Base-by-base conservation (phyloP, 2,888 invertebrate species). In the Perdita meconis region DNA sequence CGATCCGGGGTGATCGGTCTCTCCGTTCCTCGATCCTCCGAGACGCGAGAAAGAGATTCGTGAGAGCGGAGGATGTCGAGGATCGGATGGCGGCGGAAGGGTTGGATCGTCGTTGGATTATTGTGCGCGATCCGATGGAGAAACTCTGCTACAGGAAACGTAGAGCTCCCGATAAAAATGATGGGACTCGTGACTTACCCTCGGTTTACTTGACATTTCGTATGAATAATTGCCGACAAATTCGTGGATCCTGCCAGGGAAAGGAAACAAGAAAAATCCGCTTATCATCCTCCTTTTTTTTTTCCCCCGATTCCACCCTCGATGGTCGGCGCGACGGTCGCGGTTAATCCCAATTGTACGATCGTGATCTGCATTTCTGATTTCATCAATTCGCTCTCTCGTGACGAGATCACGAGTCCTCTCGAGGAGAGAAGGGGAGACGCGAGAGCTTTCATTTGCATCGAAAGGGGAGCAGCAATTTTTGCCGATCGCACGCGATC, bases 321-420 rank as follows among this genome's bases (percentile, higher is more conserved):
- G 24, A 2, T n/a, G 56, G 6, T 30, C 3, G 2, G 19, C 40
- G 19, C 67, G 56, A n/a, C 55, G 40, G 50, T 4, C 40, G 60
- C 76, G 70, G 69, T 85, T 82, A 85, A 84, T 86, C 81, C 78
- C 85, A 84, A 86, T 88, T 86, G 86, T 87, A 67, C 72, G 64
- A 78, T 82, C 81, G 65, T 84, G 87, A 89, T 87, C 87, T 86
- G 88, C 86, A 88, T 89, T 89, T 88, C 84, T 87, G 86, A 88
- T 90, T 87, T 84, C 83, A 87, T 89, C 86, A 82, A 84, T 89
- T 88, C 71, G 65, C 73, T 83, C 70, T 70, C 79, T 78, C 60
- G 72, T 72, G 80, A 81, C 71, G 59, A 40, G 70, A 60, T 69
- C 42, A 51, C 59, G n/a, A 53, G 30, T 19, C 26, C 64, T 44